These are phyloP conservation scores for Callaeas wilsoni DNA, from an alignment of 2,113 vertebrate species.

Conservation along the genomic window DNA sequence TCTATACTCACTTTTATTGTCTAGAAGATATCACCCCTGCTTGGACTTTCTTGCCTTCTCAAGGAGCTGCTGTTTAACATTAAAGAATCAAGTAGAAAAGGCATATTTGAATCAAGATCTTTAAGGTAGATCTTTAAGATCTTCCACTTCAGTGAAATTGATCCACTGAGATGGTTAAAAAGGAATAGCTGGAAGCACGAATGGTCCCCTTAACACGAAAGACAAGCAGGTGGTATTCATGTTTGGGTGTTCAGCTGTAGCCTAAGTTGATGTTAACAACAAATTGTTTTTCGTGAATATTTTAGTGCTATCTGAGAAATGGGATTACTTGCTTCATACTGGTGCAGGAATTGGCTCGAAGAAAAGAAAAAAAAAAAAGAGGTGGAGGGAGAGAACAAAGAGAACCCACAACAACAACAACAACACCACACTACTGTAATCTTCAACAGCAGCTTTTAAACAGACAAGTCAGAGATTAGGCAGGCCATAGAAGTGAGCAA, in stretches of 20 bases:
- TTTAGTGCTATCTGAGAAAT: background rate
- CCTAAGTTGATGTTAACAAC: background rate
- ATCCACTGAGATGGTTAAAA: background rate
- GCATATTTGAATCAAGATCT: background rate
- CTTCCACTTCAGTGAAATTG: background rate
- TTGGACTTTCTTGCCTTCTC: background rate
- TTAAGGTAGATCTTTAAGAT: background rate
- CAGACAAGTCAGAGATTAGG: background rate
- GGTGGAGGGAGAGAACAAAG: too few relatives aligned
- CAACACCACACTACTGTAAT: fast-evolving
- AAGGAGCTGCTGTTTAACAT: background rate
- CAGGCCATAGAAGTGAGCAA: background rate
- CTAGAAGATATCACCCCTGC: background rate
- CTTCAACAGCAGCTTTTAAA: background rate
- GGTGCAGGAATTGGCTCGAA: background rate
- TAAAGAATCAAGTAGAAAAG: background rate
- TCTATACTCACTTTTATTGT: background rate
- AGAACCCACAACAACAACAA: background rate
- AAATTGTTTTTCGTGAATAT: background rate
- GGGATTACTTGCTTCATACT: background rate
- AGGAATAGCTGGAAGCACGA: background rate
- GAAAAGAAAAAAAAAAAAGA: background rate
- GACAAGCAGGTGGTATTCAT: background rate
- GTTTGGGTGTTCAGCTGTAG: background rate
- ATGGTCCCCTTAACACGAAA: background rate